Base-by-base conservation (phyloP, 1,140 invertebrate genomes). In the Microplitis demolitor region DNA sequence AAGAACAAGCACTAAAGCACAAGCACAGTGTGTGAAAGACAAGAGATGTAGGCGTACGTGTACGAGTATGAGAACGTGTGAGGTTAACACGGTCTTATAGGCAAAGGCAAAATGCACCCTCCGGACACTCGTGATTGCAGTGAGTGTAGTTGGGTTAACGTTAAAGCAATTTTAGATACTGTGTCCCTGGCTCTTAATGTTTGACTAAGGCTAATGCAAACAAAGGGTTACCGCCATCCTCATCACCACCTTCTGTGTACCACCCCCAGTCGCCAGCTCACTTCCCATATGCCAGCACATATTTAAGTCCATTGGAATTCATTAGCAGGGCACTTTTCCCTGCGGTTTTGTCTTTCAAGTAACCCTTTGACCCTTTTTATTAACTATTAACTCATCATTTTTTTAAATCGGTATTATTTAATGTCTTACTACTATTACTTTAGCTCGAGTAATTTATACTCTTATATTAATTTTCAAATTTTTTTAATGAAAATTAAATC, bases 21-120 rank as follows among this genome's bases (percentile, higher is more conserved):
- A 8, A 45, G 8, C 39, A 6, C 39, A 45, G 39, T 31, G 62
- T 37, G 33, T 50, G 35, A 64, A 24, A 45, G 34, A 45, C 16
- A 24, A 50, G n/a, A n/a, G 45, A 50, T 24, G 39, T 0, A 64
- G 2, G 24, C 24, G 24, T 24, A 24, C 24, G 2, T 24, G 24
- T 24, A 24, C 24, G 24, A 24, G 24, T 24, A 24, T 24, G 24
- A 24, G 24, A 24, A 24, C 24, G 24, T 9, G 16, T n/a, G 39
- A 24, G 33, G 61, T 33, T 61, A 13, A 61, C 4, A 63, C 45
- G 60, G 45, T 60, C 54, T 68, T 68, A 35, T n/a, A 58, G 14
- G 50, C 75, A 76, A 81, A 58, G 14, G 50, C 75, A 76, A 81
- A 80, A 82, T 83, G 81, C 79, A 83, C 80, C 81, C 78, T 53